Evolutionary conservation across 2,797 vertebrate genomes (phyloP), one percentile per base, ranked within the genome.

Genomic region (Molossus molossus): DNA sequence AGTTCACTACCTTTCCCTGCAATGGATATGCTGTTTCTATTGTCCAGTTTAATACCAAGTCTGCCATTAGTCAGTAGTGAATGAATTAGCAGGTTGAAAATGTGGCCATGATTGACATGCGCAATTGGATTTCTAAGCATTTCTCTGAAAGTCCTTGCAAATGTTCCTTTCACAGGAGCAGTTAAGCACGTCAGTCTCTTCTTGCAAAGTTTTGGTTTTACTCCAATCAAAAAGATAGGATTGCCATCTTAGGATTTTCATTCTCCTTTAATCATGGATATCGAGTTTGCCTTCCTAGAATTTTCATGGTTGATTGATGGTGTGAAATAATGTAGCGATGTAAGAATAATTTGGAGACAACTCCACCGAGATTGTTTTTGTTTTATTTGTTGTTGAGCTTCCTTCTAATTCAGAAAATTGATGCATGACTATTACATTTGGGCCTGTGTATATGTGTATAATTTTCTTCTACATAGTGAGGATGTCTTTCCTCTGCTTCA

Each of bases 71-170:
- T 88, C 33, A 48, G 79, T 91, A 87, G 37, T 25, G 76, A 92
- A 95, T 91, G 93, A 79, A 72, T 93, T 65, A 21, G 57, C 5
- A 80, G 21, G 64, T 83, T 90, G 50, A 81, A 94, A 95, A 69
- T 57, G 86, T 64, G 27, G 48, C 67, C 73, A 57, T 9, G 64
- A 82, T 50, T 57, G 86, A 89, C 10, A 45, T 65, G n/a, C 40
- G 25, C 82, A 94, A 83, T 83, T 92, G 94, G 55, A 77, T 96
- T 96, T 95, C 62, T 73, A 87, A 96, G 83, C 18, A n/a, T 87
- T 91, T 84, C 86, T 92, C n/a, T 33, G 20, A 91, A 93, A 91
- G 11, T 86, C 64, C 69, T 94, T 1, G 2, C 91, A 80, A 69
- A 81, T 77, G 79, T 87, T 79, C 33, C 70, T 84, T 79, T 95